Conservation (phyloP, 2,888 invertebrate species). For the Ischnus inquisitorius region DNA sequence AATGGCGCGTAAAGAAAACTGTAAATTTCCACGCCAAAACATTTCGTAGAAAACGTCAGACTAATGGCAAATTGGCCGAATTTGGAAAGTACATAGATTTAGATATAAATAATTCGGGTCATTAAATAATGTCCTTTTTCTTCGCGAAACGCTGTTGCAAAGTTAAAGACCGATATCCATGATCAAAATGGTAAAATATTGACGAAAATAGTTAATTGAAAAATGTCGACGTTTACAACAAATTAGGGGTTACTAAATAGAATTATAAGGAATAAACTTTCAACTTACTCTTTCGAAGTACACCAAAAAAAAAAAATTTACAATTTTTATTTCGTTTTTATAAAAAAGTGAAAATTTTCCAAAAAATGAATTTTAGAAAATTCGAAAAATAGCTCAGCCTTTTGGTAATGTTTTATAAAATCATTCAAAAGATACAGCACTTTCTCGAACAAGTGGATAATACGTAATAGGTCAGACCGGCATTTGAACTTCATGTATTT, state of each 20-base stretch:
- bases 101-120: too few species aligned
- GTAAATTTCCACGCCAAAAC: neutral
- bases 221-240: too few species aligned
- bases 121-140: too few species aligned
- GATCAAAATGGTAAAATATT: too few species aligned
- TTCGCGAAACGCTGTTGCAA: too few species aligned
- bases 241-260: too few species aligned
- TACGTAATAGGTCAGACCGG: neutral
- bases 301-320: neutral
- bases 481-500: neutral
- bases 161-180: too few species aligned
- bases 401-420: neutral
- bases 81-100: too few species aligned
- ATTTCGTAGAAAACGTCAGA: neutral
- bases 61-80: too few species aligned
- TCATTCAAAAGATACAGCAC: neutral
- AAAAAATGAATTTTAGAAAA: neutral
- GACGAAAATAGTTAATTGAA: too few species aligned
- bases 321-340: neutral
- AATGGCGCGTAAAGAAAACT: neutral
- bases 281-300: too few species aligned
- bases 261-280: too few species aligned
- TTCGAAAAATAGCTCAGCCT: neutral
- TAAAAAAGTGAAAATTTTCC: neutral
- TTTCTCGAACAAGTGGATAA: neutral